A percentile compares a stretch with the other conserved stretches of the same genome.
These are phyloP conservation scores for Chiroxiphia lanceolata DNA, from an alignment of 2,797 vertebrate species.

Conservation along the genomic window DNA sequence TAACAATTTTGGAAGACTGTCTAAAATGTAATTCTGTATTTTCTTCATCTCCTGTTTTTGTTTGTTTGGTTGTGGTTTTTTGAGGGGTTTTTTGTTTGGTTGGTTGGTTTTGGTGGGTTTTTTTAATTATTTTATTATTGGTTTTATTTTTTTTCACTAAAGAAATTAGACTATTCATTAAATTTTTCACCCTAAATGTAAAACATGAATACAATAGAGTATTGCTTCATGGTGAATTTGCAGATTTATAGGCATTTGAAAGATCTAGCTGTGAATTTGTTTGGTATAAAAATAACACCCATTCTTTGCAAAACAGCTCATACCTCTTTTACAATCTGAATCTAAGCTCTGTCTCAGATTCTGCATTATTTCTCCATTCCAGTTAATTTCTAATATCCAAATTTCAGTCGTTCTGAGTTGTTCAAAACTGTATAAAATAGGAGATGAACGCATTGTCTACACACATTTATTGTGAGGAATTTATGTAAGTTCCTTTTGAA, in stretches of 20 bases:
- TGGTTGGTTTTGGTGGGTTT: too few relatives aligned
- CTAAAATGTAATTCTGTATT: background rate
- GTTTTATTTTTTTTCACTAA: background rate
- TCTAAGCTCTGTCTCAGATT: background rate
- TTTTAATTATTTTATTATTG: too few relatives aligned
- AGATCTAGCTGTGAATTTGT: background rate
- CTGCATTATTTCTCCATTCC: background rate
- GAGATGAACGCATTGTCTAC: accelerated
- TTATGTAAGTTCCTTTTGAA: background rate
- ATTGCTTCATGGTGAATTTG: background rate
- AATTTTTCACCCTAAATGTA: background rate
- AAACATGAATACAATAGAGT: background rate
- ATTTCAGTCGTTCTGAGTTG: background rate
- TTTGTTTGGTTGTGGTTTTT: too few relatives aligned
- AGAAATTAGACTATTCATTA: background rate
- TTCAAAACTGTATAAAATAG: background rate
- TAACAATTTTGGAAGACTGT: background rate
- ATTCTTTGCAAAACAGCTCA: background rate
- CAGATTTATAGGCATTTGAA: background rate
- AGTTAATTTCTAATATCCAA: background rate
- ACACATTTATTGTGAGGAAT: background rate
- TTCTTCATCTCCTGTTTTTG: background rate
- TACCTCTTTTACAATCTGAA: background rate
- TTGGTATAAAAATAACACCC: background rate
- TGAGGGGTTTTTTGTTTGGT: too few relatives aligned